These are phyloP conservation scores for Scaptodrosophila lebanonensis DNA, from an alignment of 1,140 invertebrate species.

Conservation along the genomic window DNA sequence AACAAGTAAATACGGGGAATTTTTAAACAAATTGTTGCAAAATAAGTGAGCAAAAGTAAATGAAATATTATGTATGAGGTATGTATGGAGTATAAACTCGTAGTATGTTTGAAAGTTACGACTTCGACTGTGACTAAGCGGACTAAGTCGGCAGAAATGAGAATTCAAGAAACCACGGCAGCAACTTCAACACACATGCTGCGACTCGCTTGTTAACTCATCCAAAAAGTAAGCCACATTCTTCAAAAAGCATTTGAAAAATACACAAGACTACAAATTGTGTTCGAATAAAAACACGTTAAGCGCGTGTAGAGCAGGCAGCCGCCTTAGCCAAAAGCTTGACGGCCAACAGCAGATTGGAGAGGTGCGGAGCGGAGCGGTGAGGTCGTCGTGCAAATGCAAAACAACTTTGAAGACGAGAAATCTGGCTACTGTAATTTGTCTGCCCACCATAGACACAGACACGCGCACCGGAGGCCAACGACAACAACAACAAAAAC, in stretches of 20 bases:
- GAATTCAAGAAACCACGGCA: slow-evolving; percentile 6
- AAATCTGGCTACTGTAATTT: slow-evolving; percentile 75
- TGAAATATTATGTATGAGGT: too few relatives aligned
- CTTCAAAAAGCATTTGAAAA: slow-evolving; percentile 64
- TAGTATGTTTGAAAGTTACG: too few relatives aligned
- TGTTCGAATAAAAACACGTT: slow-evolving; percentile 55
- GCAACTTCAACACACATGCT: slow-evolving; percentile 31
- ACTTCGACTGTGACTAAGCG: too few relatives aligned
- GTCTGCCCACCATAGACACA: slow-evolving; percentile 65
- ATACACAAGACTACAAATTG: slow-evolving; percentile 27
- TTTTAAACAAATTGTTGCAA: too few relatives aligned
- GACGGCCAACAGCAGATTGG: slow-evolving; percentile 1
- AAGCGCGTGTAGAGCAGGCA: slow-evolving; percentile 53
- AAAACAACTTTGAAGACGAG: slow-evolving; percentile 73
- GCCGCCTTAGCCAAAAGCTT: slow-evolving; percentile 4
- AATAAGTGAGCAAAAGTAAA: too few relatives aligned
- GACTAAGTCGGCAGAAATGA: slow-evolving; percentile 19
- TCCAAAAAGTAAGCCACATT: slow-evolving; percentile 74
- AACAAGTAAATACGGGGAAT: too few relatives aligned
- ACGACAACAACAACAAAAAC: too few relatives aligned
- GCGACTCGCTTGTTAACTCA: slow-evolving; percentile 66
- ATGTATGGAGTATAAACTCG: too few relatives aligned
- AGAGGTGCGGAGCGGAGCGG: not conserved
- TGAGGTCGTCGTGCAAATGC: slow-evolving; percentile 53
- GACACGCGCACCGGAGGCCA: slow-evolving; percentile 19